Percentiles rank a stretch among this genome's conserved stretches.
These are phyloP conservation scores for Hippoglossus stenolepis DNA, from an alignment of 2,113 vertebrate species.

Conservation along the genomic window DNA sequence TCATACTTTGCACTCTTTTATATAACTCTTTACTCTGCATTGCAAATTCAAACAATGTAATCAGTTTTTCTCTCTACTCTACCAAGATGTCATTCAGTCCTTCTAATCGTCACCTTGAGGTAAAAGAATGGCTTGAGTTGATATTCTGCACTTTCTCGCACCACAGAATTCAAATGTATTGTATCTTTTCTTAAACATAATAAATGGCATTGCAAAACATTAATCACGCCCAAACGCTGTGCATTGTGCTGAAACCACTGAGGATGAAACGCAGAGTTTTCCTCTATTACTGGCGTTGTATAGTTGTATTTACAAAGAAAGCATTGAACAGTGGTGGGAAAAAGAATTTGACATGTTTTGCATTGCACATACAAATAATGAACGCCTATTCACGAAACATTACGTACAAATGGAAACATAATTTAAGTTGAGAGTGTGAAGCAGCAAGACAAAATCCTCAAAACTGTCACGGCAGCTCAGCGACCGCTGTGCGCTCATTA, in stretches of 20 bases:
- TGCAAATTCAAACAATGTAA: neutral
- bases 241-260: neutral
- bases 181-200: neutral
- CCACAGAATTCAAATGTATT: neutral
- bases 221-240: neutral
- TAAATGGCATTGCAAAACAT: neutral
- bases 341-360: neutral
- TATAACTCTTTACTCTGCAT: neutral
- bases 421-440: neutral
- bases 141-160: neutral
- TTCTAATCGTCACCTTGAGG: conserved; percentile 16
- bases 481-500: conserved; percentile 46
- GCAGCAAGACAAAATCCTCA: neutral
- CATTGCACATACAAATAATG: neutral
- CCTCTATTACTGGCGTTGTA: no score
- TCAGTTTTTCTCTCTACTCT: neutral
- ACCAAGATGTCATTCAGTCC: neutral
- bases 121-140: neutral
- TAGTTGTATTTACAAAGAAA: neutral
- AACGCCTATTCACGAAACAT: neutral
- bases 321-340: neutral
- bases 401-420: neutral
- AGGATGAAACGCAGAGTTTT: neutral
- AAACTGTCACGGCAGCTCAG: neutral
- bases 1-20: neutral